Base-by-base conservation (phyloP, 2,113 vertebrate genomes). In the Perccottus glenii region DNA sequence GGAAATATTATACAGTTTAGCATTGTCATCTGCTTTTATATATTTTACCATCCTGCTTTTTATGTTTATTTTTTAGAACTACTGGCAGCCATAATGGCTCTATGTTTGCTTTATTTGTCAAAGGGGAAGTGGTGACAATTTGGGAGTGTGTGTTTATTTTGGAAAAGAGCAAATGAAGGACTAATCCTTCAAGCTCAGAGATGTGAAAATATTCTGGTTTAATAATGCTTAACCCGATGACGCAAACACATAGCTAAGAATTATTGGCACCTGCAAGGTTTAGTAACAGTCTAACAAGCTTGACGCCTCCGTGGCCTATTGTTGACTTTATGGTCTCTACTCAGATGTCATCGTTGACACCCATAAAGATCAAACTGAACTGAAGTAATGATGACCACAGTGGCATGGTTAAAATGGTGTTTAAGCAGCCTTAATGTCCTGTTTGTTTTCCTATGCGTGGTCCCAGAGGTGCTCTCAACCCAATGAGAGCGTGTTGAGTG, bases 371-470 rank as follows among this genome's bases (percentile, higher is more conserved):
- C 59, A n/a, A 59, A 61, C 60, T 50, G 67, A 69, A 70, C 76
- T 12, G 69, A 62, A 62, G 68, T 71, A 77, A 80, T 67, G 70
- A 82, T 72, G 74, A 85, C 75, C 85, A 44, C 81, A 71, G 75
- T 61, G 69, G 86, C 68, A 56, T 40, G 67, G 64, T 71, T 48
- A 60, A 73, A 65, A 72, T 58, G 61, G 78, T 78, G 77, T 87
- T 85, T 76, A 87, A 85, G 83, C 70, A 73, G 75, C 59, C 76
- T 35, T 87, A 84, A 87, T 88, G 79, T 50, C 66, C 56, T 87
- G 85, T 90, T 89, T 90, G 80, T 89, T 89, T 90, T 88, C 76
- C 78, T 71, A 60, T 50, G 70, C 51, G 69, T 75, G 84, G 83
- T 84, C 76, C 74, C 70, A 73, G 70, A 63, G 66, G 73, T 70